Percentiles rank a stretch among this genome's conserved stretches.
Evolutionary conservation across 2,113 vertebrate species (phyloP).

Genomic region (Pogona vitticeps): DNA sequence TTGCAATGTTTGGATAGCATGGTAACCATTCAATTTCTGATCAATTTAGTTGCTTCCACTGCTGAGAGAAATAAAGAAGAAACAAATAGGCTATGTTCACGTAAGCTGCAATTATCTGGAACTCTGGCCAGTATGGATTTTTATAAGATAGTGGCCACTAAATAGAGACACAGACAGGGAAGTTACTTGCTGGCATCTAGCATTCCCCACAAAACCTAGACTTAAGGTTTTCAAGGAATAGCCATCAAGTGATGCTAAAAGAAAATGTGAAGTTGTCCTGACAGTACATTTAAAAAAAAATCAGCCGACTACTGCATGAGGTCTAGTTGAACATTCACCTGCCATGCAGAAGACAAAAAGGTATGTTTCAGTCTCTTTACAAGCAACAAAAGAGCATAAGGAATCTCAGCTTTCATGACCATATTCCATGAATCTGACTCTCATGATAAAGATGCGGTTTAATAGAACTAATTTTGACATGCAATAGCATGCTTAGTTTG

Average conservation of each 20-base stretch:
- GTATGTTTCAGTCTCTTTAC: neutral
- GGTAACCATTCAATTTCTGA: neutral
- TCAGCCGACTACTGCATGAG: neutral
- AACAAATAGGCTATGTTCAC: neutral
- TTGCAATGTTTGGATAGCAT: too few relatives aligned
- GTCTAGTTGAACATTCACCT: neutral
- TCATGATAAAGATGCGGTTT: neutral
- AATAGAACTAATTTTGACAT: neutral
- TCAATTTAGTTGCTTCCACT: neutral
- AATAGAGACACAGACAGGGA: neutral
- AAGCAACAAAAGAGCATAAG: neutral
- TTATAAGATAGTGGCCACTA: neutral
- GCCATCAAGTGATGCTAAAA: neutral
- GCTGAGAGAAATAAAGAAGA: neutral
- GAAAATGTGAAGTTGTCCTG: neutral
- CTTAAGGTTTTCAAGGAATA: neutral
- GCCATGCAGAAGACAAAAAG: neutral
- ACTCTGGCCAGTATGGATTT: neutral
- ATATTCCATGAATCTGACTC: neutral
- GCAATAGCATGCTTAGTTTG: neutral
- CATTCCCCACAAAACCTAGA: neutral
- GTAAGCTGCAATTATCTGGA: neutral
- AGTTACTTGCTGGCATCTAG: neutral
- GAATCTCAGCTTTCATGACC: neutral
- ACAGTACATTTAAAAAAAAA: neutral